phyloP scores from a whole-genome alignment of 1,140 invertebrate genomes.

The Coptotermes formosanus region DNA sequence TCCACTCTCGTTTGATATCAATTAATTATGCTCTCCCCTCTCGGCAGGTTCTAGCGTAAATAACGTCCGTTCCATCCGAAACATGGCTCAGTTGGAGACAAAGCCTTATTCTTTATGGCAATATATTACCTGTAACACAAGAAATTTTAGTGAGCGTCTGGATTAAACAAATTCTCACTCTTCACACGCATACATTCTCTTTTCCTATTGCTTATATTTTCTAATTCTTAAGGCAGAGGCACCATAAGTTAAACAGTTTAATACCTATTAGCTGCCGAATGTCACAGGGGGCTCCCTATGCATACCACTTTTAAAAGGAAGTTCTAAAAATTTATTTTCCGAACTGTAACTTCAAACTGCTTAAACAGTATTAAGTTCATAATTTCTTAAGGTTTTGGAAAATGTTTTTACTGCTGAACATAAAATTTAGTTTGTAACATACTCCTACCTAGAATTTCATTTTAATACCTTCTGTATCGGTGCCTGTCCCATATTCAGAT shows the following conservation, averaged over 20 bases:
- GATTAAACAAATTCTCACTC: no score
- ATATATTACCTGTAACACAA: not conserved
- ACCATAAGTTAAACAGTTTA: not conserved
- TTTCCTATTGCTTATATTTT: not conserved
- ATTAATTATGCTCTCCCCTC: not conserved
- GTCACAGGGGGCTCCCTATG: not conserved
- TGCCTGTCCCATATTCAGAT: not conserved
- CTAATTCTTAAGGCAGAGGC: not conserved
- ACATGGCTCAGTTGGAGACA: not conserved
- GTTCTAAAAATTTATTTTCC: not conserved
- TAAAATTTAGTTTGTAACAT: not conserved
- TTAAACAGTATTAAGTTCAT: not conserved
- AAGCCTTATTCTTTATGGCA: not conserved
- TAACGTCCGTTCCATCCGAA: not conserved
- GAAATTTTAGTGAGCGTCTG: not conserved
- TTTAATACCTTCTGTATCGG: not conserved
- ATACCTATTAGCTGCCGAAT: not conserved
- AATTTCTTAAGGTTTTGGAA: not conserved
- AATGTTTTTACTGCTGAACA: not conserved
- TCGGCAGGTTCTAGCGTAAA: not conserved
- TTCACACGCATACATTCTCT: not conserved
- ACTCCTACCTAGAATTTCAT: not conserved
- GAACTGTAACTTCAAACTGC: not conserved
- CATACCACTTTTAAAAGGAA: not conserved
- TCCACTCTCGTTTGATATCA: not conserved